Percentiles rank a stretch among this genome's conserved stretches.
Conservation (phyloP, 2,113 vertebrate genomes). For the Physeter macrocephalus region DNA sequence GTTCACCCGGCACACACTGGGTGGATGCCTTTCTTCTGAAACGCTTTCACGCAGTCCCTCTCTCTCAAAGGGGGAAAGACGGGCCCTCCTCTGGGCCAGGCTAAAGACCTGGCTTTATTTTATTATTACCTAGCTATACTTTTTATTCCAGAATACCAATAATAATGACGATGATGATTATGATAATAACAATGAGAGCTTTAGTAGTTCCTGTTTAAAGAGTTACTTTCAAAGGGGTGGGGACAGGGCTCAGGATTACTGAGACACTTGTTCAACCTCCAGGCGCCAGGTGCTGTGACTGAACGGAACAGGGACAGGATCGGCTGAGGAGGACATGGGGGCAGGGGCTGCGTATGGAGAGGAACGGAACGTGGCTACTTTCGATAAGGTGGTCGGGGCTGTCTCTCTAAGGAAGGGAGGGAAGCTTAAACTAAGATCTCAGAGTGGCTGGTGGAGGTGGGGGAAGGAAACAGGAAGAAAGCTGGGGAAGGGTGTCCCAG, state of each 20-base stretch:
- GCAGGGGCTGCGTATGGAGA: rapidly evolving
- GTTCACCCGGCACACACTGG: rapidly evolving
- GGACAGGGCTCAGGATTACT: not conserved
- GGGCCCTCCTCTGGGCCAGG: not conserved
- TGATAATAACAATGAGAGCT: not conserved
- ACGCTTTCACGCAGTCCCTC: rapidly evolving
- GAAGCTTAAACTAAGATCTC: not conserved
- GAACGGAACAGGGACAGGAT: not conserved
- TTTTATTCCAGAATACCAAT: not conserved
- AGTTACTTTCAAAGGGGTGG: not conserved
- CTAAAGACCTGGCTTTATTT: not conserved
- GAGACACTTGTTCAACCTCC: not conserved
- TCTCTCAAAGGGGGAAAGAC: not conserved
- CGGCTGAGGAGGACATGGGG: not conserved
- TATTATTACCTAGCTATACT: too few relatives aligned
- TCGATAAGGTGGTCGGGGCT: not conserved
- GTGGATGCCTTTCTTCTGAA: not conserved
- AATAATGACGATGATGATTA: not conserved
- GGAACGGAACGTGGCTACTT: too few relatives aligned
- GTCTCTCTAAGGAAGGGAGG: not conserved
- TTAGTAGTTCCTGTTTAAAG: not conserved
- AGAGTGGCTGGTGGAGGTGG: not conserved
- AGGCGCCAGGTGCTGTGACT: not conserved
- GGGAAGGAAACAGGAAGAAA: too few relatives aligned
- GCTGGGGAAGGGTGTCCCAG: not conserved